Evolutionary conservation across 2,113 vertebrate species (phyloP), one percentile per base, ranked within the genome.

Genomic region (Diadophis punctatus): DNA sequence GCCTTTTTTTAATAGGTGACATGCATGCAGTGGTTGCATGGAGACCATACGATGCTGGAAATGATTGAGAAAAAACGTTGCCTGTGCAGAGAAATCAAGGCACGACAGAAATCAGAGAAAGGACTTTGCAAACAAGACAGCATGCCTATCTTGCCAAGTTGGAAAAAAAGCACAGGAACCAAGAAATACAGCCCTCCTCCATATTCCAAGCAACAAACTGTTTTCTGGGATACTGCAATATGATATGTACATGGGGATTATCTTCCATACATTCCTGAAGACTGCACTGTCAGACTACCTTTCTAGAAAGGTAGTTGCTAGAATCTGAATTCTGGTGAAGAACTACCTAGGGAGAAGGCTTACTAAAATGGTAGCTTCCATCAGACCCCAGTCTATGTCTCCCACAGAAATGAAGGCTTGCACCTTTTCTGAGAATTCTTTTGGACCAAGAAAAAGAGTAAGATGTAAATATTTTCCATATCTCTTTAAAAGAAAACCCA

Each of bases 161-260:
- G 99, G 99, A 99, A 98, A 97, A 99, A 98, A 97, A 99, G 97
- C 52, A 97, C 98, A 0, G 98, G 98, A 88, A 96, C 97, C 91
- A 99, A 99, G 97, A 99, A 99, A 96, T 98, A 98, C 95, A 98
- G 98, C 91, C 98, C 99, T 27, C 99, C 99, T 14, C 98, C 99
- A 34, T 99, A 99, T 93, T 98, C 98, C 27, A 98, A 98, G 96
- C 98, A 99, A 18, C 98, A 98, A 52, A 98, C 98, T 60, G 98
- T 99, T 56, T 98, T 99, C 97, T 99, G 99, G 99, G 99, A 99
- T 96, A 99, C 99, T 1, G 99, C 99, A 95, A 99, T 99, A 96
- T 99, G 98, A 99, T 96, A 95, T 94, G 18, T 58, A 0, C 8
- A 85, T 85, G 93, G 93, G 91, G 95, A 22, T 30, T 94, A 88